Base-by-base conservation (phyloP, 2,113 vertebrate genomes). In the Cephalopterus ornatus region DNA sequence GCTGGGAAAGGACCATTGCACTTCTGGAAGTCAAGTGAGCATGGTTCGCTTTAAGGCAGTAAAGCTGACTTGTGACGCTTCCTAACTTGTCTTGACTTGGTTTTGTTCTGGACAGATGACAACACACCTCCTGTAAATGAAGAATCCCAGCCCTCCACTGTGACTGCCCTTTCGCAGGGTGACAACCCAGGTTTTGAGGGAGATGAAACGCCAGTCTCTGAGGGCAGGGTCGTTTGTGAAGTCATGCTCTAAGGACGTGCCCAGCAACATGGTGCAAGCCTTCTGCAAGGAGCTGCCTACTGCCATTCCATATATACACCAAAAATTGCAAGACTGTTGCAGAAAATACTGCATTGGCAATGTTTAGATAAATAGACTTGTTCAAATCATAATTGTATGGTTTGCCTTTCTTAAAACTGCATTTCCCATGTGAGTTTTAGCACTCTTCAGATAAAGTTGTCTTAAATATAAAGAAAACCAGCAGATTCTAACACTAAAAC, bases 161-260 rank as follows among this genome's bases (percentile, higher is more conserved):
- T 97, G 76, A 94, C 97, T 42, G 85, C 95, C 18, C 96, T 98
- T 90, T 98, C 98, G 74, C 98, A 89, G 3, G 96, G 98, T 97
- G 99, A 99, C 98, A 99, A 99, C 97, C 97, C 98, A 66, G 98
- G 98, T 68, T 99, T 99, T 94, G 98, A 99, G 97, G 98, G 83
- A 75, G 99, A 99, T 5, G 98, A 98, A 95, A 50, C 85, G 37
- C 92, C 93, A 52, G 71, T 62, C 79, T 53, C 1, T 83, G 97
- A 97, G 89, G 94, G 41, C 72, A 49, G 8, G 65, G 42, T 77
- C 30, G 74, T 71, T 88, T 55, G 2, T 85, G 97, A 98, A 93
- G 95, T 95, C 82, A 97, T 89, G 13, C 97, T 97, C 41, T 98
- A 96, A 98, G 89, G 44, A 61, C 37, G 4, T 56, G 47, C 80